Percentiles rank a stretch among this genome's conserved stretches.
These are phyloP conservation scores for Drosophila parabipectinata DNA, from an alignment of 1,140 invertebrate genomes.

Conservation along the genomic window DNA sequence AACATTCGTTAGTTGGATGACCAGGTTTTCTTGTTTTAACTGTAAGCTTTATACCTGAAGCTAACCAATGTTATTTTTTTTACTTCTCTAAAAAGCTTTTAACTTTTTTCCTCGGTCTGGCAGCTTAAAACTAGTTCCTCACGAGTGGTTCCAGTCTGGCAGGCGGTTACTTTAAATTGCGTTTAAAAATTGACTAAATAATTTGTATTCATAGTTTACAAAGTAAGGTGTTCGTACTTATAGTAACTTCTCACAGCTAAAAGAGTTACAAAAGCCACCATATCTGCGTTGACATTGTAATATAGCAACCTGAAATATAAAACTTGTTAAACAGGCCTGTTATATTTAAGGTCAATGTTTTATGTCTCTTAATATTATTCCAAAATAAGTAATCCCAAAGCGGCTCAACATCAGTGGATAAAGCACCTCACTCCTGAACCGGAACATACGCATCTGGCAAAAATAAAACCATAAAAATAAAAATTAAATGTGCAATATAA, in stretches of 20 bases:
- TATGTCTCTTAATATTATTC: not conserved
- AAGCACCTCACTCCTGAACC: conserved; percentile 3
- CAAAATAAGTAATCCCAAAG: not conserved
- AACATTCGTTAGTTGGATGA: no score
- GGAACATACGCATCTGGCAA: conserved; percentile 5
- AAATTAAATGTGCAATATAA: conserved; percentile 25
- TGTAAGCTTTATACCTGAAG: conserved; percentile 5
- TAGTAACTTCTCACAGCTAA: not conserved
- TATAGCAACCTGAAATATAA: no score
- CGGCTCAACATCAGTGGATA: conserved; percentile 1
- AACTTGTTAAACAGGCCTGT: no score
- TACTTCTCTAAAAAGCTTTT: not conserved
- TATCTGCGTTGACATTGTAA: no score
- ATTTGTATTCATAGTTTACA: not conserved
- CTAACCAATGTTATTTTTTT: not conserved
- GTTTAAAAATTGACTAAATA: not conserved
- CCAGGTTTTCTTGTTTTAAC: not conserved
- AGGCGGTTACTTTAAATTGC: not conserved
- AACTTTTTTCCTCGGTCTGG: conserved; percentile 14
- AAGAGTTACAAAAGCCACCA: no score
- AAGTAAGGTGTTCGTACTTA: not conserved
- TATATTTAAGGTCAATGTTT: not conserved
- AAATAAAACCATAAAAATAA: conserved; percentile 32
- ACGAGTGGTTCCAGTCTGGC: not conserved
- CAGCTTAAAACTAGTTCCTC: conserved; percentile 9